These are phyloP conservation scores for Labroides dimidiatus DNA, from an alignment of 2,797 vertebrate genomes.

Conservation along the genomic window DNA sequence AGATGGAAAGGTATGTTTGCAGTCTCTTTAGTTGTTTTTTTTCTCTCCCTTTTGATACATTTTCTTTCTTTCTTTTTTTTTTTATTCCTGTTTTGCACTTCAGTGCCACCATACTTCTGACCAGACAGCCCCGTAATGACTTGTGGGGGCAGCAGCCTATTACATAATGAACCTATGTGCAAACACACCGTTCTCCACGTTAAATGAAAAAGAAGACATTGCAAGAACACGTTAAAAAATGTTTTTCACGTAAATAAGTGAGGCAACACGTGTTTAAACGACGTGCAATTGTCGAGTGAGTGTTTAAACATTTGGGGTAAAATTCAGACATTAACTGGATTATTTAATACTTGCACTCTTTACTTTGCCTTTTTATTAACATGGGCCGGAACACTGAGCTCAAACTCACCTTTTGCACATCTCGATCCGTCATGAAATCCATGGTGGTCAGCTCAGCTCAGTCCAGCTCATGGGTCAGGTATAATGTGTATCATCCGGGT, in stretches of 20 bases:
- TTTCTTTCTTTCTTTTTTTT: too few relatives aligned
- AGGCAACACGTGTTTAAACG: too few relatives aligned
- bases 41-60: too few relatives aligned
- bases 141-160: conserved; percentile 13
- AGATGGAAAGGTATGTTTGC: too few relatives aligned
- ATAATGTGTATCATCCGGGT: conserved; percentile 27
- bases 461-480: background rate
- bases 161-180: conserved; percentile 28
- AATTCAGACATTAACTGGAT: too few relatives aligned
- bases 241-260: too few relatives aligned
- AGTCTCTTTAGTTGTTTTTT: too few relatives aligned
- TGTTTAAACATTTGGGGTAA: background rate
- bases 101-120: background rate
- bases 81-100: too few relatives aligned
- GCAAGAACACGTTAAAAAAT: background rate
- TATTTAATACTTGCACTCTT: too few relatives aligned
- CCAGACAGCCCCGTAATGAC: background rate
- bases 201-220: background rate
- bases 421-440: conserved; percentile 77
- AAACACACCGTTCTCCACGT: background rate
- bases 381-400: too few relatives aligned
- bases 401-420: conserved; percentile 76
- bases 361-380: too few relatives aligned
- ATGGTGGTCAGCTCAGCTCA: conserved; percentile 44
- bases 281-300: background rate